Evolutionary conservation across 2,888 invertebrate genomes (phyloP).

Genomic region (Netelia inedita): DNA sequence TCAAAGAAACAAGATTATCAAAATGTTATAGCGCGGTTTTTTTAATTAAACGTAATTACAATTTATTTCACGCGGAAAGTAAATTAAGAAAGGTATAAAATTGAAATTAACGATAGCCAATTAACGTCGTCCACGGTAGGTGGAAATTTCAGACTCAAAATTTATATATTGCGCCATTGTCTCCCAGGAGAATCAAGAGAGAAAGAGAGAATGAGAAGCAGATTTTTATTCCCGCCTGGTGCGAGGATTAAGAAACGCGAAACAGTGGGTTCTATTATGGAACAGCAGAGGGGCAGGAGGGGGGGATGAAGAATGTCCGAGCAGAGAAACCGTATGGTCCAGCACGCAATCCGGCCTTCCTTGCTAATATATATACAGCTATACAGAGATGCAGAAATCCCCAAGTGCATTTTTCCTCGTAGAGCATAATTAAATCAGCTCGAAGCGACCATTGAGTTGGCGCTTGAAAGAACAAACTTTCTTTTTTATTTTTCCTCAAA

Average conservation of each 20-base stretch:
- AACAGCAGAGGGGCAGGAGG: slow-evolving; percentile 19
- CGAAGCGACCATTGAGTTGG: slow-evolving; percentile 51
- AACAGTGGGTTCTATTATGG: slow-evolving; percentile 54
- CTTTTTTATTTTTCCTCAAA: background rate
- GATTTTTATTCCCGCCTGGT: slow-evolving; percentile 22
- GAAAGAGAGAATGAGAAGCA: slow-evolving; percentile 15
- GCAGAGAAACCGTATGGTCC: slow-evolving; percentile 33
- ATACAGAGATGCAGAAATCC: slow-evolving; percentile 33
- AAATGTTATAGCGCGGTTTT: background rate
- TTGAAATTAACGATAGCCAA: slow-evolving; percentile 38
- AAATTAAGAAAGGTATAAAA: slow-evolving; percentile 21
- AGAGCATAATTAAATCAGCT: slow-evolving; percentile 61
- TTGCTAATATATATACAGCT: background rate
- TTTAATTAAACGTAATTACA: background rate
- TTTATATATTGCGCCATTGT: slow-evolving; percentile 21
- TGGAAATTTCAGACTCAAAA: slow-evolving; percentile 37
- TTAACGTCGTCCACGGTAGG: slow-evolving; percentile 38
- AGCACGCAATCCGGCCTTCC: slow-evolving; percentile 5
- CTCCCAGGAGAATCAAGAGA: slow-evolving; percentile 14
- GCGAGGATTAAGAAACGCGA: slow-evolving; percentile 58
- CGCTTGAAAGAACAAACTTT: slow-evolving; percentile 50
- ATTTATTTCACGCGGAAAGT: slow-evolving; percentile 7
- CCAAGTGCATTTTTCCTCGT: slow-evolving; percentile 28
- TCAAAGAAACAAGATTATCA: too few species aligned
- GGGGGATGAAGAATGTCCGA: slow-evolving; percentile 39